Conservation (phyloP, 2,797 vertebrate species). For the Echiichthys vipera region DNA sequence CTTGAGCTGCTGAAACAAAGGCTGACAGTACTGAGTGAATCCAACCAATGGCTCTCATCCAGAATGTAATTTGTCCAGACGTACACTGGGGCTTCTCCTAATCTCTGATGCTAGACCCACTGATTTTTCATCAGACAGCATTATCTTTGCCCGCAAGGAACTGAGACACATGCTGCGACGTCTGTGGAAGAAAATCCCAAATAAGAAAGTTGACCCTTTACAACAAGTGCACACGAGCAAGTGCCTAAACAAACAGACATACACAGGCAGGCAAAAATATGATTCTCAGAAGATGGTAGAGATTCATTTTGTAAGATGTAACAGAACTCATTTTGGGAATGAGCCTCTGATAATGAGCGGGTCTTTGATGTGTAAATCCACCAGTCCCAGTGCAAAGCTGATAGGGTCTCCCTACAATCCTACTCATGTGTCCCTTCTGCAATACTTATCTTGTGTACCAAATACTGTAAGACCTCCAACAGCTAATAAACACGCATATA, state of each 20-base stretch:
- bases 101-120: conserved; percentile 42
- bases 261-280: neutral
- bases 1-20: conserved; percentile 41
- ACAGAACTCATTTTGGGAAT: conserved; percentile 75
- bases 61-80: conserved; percentile 63
- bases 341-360: conserved; percentile 75
- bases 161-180: conserved; percentile 44
- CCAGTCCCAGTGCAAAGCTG: conserved; percentile 56
- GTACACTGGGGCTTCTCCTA: conserved; percentile 40
- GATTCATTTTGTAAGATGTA: conserved; percentile 72
- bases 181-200: conserved; percentile 57
- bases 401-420: conserved; percentile 66
- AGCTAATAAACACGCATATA: conserved; percentile 46
- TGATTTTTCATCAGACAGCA: conserved; percentile 58
- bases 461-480: conserved; percentile 47
- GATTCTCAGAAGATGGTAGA: conserved; percentile 53
- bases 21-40: conserved; percentile 7
- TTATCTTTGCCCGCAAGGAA: conserved; percentile 54
- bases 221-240: conserved; percentile 18
- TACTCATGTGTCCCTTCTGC: conserved; percentile 69
- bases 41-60: conserved; percentile 25
- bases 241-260: neutral
- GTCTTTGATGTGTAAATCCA: conserved; percentile 83
- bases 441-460: conserved; percentile 63
- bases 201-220: conserved; percentile 49